Evolutionary conservation across 2,797 vertebrate genomes (phyloP), one percentile per base, ranked within the genome.

Genomic region (Myripristis jacobus): DNA sequence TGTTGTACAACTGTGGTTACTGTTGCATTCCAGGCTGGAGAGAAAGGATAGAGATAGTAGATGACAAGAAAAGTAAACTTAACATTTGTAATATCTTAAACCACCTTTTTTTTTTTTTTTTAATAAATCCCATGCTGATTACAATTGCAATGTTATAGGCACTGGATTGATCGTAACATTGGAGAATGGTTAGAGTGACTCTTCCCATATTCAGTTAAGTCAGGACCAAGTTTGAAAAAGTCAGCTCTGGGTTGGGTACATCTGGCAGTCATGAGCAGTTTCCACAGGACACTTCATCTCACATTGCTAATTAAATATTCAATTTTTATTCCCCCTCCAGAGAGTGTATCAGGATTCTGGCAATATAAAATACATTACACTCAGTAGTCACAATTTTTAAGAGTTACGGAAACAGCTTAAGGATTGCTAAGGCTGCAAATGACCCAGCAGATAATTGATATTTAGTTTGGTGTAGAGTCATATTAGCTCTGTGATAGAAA

Each of bases 391-490:
- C 19, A 63, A 19, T 57, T 67, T 43, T 43, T 43, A 43, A 16
- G 41, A 44, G 61, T 81, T 25, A 71, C 51, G 56, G 13, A 51
- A 25, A 44, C 52, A 68, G 51, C 19, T 62, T 29, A 68, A 63
- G 38, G 58, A 78, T 67, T 50, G 15, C 58, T 74, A 70, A 66
- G 19, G 29, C 58, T 62, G 16, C 15, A 21, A 24, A 73, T 48
- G 66, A 34, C 62, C 29, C 31, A 82, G 75, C 43, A 75, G 54
- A 68, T 82, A 44, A 70, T 73, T 69, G 43, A 27, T 70, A 12
- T 84, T 84, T 74, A 80, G 67, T 82, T 66, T 80, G 24, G 47
- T 51, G 16, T 18, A 41, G 41, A 48, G 70, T 66, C 54, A 83
- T 58, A 46, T 25, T 43, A 53, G 38, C 47, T 77, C 5, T 55